Percentiles rank a stretch among this genome's conserved stretches.
Conservation (phyloP, 2,113 vertebrate species). For the Platysteira castanea region DNA sequence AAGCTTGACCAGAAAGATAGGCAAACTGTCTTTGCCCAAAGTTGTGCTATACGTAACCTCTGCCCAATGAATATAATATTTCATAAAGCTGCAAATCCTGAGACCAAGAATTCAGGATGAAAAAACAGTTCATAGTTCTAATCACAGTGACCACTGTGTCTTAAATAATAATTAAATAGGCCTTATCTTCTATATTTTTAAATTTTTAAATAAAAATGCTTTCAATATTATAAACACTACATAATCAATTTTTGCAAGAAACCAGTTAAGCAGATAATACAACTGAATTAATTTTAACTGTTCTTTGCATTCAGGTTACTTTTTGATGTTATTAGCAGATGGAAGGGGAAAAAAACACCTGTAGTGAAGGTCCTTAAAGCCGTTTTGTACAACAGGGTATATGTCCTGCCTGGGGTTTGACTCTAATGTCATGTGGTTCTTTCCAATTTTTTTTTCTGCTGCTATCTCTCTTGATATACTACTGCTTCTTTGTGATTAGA, state of each 20-base stretch:
- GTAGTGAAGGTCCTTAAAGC: background rate
- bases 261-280: background rate
- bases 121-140: background rate
- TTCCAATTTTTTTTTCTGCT: background rate
- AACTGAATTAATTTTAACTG: background rate
- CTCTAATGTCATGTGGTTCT: background rate
- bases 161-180: background rate
- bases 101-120: background rate
- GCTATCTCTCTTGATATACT: background rate
- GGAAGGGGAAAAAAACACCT: background rate
- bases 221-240: background rate
- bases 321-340: background rate
- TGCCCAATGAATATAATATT: background rate
- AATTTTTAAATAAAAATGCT: background rate
- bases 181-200: background rate
- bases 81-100: background rate
- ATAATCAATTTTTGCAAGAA: background rate
- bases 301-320: background rate
- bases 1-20: background rate
- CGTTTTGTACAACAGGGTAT: background rate
- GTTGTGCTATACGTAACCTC: background rate
- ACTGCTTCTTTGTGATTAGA: background rate
- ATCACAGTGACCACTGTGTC: background rate
- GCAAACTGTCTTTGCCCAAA: background rate
- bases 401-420: background rate